Conservation (phyloP, 2,113 vertebrate genomes). For the Protobothrops flavoviridis region DNA sequence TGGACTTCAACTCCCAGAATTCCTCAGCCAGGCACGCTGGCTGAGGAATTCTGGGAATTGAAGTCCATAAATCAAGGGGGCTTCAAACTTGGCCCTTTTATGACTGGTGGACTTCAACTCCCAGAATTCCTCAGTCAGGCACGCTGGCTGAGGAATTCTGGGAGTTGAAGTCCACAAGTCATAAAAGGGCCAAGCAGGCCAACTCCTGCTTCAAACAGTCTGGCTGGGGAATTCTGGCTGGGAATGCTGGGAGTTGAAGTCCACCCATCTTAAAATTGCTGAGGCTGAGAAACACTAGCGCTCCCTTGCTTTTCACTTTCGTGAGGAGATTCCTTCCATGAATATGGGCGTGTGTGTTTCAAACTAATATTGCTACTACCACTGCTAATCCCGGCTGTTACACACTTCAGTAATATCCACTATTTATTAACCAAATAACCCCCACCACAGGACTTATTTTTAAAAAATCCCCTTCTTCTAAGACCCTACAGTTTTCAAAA, state of each 20-base stretch:
- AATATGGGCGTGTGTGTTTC: not conserved
- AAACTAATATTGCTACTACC: not conserved
- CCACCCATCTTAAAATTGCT: not conserved
- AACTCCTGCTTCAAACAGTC: too few species aligned
- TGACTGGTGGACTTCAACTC: too few species aligned
- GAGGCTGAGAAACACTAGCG: not conserved
- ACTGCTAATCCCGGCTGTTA: not conserved
- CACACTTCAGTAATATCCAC: not conserved
- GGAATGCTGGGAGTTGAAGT: not conserved
- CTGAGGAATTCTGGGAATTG: too few species aligned
- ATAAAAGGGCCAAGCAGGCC: too few species aligned
- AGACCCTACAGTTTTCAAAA: not conserved
- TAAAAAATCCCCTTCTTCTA: not conserved
- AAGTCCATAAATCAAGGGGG: not conserved
- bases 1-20: too few species aligned
- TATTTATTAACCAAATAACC: not conserved
- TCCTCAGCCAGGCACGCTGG: too few species aligned
- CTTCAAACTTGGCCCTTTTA: too few species aligned
- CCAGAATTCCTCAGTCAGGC: too few species aligned
- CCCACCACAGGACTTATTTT: not conserved
- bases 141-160: too few species aligned
- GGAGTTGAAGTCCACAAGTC: too few species aligned
- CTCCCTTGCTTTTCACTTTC: not conserved
- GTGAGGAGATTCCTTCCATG: not conserved
- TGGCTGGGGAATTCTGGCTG: too few species aligned